Percentiles rank a stretch among this genome's conserved stretches.
Conservation (phyloP, 2,888 invertebrate genomes). For the Arrhopalites spinosus region DNA sequence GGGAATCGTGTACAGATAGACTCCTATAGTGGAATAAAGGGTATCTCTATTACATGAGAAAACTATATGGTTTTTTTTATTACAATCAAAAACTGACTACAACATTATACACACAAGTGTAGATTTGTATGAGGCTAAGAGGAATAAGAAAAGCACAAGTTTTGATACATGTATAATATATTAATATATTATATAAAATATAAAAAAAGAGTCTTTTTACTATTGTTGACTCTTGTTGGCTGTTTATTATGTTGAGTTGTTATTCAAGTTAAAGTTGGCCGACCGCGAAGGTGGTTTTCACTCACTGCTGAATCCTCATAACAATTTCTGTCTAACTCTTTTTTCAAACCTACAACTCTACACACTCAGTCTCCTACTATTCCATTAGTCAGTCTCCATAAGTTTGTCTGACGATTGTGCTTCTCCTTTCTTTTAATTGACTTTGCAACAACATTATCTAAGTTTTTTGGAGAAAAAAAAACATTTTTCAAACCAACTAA, state of each 20-base stretch:
- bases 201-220: not conserved
- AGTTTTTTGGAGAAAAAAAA: too few species aligned
- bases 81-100: too few species aligned
- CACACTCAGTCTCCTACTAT: not conserved
- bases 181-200: not conserved
- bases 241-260: constrained; percentile 11
- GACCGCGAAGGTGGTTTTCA: constrained; percentile 55
- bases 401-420: not conserved
- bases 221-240: constrained; percentile 17
- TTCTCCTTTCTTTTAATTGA: too few species aligned
- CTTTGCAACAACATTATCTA: too few species aligned
- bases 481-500: too few species aligned
- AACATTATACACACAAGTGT: too few species aligned
- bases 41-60: too few species aligned
- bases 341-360: not conserved
- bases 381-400: not conserved
- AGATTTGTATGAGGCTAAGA: too few species aligned
- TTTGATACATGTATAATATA: not conserved
- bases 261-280: constrained; percentile 50
- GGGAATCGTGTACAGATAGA: constrained; percentile 17
- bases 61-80: too few species aligned
- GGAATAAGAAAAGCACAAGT: too few species aligned
- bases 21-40: not conserved
- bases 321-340: not conserved
- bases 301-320: constrained; percentile 18